Conservation (phyloP, 2,797 vertebrate species). For the Lateolabrax maculatus region DNA sequence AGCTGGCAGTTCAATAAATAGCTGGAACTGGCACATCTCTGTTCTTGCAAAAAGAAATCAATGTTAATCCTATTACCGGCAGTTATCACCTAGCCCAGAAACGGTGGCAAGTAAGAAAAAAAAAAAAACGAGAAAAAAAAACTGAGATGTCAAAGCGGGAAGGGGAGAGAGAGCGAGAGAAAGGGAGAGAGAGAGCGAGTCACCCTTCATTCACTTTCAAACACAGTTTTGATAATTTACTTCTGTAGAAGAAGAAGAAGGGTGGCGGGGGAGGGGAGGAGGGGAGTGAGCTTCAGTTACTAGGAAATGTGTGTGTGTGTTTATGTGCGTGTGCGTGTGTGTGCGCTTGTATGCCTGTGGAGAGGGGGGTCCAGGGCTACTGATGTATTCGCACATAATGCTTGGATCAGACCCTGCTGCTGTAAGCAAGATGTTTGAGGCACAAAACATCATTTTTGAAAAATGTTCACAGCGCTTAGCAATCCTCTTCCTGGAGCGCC, state of each 20-base stretch:
- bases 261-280: constrained; percentile 63
- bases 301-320: constrained; percentile 67
- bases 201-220: constrained; percentile 99
- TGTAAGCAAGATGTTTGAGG: constrained; percentile 92
- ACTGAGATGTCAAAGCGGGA: constrained; percentile 98
- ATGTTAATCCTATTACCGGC: constrained; percentile 99
- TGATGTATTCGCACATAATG: constrained; percentile 91
- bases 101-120: constrained; percentile 91
- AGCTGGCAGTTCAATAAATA: constrained; percentile 99
- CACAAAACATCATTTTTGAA: constrained; percentile 86
- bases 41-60: constrained; percentile 99
- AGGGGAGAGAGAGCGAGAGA: constrained; percentile 87
- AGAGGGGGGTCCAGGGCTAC: constrained; percentile 80
- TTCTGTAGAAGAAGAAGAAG: constrained; percentile 91
- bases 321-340: constrained; percentile 39
- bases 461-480: constrained; percentile 86
- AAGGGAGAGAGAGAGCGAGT: constrained; percentile 88
- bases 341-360: constrained; percentile 60
- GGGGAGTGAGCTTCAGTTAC: constrained; percentile 79
- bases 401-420: constrained; percentile 91
- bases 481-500: constrained; percentile 80
- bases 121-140: constrained; percentile 86
- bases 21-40: constrained; percentile 99
- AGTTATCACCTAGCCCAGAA: constrained; percentile 99
- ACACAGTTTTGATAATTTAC: constrained; percentile 98